Conservation (phyloP, 2,888 invertebrate species). For the Ectobius pallidus region DNA sequence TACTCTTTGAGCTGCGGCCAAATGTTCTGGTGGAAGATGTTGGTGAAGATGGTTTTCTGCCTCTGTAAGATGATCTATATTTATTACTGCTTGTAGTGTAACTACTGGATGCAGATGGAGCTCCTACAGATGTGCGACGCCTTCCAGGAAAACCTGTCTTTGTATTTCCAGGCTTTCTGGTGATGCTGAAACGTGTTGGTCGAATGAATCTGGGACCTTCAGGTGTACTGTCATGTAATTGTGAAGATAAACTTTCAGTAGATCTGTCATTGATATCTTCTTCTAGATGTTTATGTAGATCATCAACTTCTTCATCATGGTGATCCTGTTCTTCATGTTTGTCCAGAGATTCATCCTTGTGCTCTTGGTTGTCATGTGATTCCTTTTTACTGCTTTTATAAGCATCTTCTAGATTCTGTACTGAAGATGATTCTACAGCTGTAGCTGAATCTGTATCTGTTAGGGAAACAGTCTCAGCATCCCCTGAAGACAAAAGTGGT, state of each 20-base stretch:
- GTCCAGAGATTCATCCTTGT: background rate
- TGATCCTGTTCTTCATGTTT: background rate
- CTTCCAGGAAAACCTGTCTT: conserved; percentile 41
- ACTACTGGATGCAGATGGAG: background rate
- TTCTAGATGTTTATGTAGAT: no score
- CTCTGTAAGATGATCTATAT: conserved; percentile 24
- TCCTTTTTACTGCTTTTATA: background rate
- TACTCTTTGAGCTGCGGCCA: conserved; percentile 26
- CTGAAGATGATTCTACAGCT: background rate
- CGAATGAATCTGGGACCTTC: conserved; percentile 44
- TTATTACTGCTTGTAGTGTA: background rate
- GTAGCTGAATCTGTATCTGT: background rate
- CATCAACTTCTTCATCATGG: background rate
- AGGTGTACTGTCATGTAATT: background rate
- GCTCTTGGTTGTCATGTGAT: background rate
- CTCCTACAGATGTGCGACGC: background rate
- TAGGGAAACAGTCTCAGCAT: background rate
- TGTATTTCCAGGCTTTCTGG: conserved; percentile 42
- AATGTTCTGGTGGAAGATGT: conserved; percentile 30
- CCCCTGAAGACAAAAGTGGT: background rate
- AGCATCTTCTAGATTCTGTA: background rate
- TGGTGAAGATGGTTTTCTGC: conserved; percentile 12
- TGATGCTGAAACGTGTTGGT: conserved; percentile 44
- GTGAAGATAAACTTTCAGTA: background rate
- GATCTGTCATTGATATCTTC: background rate